Evolutionary conservation across 2,797 vertebrate genomes (phyloP).

Genomic region (Syndactyla subalaris): DNA sequence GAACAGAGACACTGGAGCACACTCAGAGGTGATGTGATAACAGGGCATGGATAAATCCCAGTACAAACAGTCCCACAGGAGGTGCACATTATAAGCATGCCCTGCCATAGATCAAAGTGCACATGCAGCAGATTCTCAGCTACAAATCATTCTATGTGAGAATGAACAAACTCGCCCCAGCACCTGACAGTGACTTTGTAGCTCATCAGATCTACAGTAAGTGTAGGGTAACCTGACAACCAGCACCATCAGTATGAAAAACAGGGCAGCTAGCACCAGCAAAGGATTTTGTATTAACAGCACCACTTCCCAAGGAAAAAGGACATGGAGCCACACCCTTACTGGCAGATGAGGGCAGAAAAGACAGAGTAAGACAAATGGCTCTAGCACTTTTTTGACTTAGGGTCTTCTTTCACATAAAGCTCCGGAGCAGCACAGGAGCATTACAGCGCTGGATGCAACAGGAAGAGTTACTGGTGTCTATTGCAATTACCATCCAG

Average conservation of each 20-base stretch:
- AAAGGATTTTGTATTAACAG: background rate
- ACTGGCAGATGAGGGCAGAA: background rate
- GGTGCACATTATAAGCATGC: rapidly evolving
- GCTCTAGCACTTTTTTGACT: background rate
- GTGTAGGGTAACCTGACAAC: background rate
- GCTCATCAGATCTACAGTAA: background rate
- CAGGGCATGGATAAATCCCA: background rate
- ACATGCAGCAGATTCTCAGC: background rate
- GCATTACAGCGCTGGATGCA: background rate
- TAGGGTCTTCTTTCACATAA: background rate
- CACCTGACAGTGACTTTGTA: background rate
- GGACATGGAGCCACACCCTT: rapidly evolving
- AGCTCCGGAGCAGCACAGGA: background rate
- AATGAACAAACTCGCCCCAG: background rate
- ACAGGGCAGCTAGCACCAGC: rapidly evolving
- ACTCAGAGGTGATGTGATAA: background rate
- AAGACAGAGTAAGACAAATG: background rate
- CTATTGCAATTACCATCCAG: background rate
- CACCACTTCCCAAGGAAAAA: background rate
- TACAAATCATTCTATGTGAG: background rate
- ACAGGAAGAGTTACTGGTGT: background rate
- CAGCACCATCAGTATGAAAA: background rate
- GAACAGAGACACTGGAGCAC: background rate
- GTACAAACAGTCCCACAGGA: background rate
- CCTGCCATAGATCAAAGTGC: background rate